Evolutionary conservation across 2,888 invertebrate genomes (phyloP), one percentile per base, ranked within the genome.

Genomic region (Pyralis farinalis): DNA sequence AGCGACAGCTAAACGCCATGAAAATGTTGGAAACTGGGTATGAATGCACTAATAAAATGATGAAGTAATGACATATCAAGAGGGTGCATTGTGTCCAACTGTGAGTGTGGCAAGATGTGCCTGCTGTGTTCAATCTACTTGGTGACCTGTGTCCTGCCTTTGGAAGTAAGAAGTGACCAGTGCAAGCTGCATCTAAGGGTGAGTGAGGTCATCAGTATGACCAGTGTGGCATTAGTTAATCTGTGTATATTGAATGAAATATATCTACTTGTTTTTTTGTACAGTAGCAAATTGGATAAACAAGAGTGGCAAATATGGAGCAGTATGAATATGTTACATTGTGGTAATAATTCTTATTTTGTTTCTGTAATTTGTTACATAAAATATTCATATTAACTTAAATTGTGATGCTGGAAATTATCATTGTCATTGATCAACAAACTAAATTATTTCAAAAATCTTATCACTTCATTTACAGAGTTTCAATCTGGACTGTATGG

Each of bases 241-340:
- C 44, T 43, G 57, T 37, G 16, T 37, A 30, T 35, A 36, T 35
- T 46, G 50, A 48, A 45, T 47, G 51, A 44, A 49, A 40, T 51
- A 49, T 57, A 58, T 4, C 16, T 48, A 51, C 53, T 44, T 33
- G 25, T 48, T 58, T 64, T 66, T 64, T 58, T 70, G 58, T 68
- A 55, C 67, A 68, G 64, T 70, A 63, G 63, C 63, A 53, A 57
- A 58, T 48, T 57, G 60, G 51, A 58, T 63, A 61, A 56, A 58
- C 67, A 68, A 71, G 70, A 59, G 53, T 73, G 73, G 51, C 3
- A 58, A 57, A 63, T 42, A 41, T 43, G 43, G 40, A 12, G 38
- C 40, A 36, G 44, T 44, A 40, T 48, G 51, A 37, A 41, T 44
- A 36, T 38, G 40, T 37, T 37, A 25, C 22, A 59, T 50, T 54